Conservation (phyloP, 2,888 invertebrate species). For the Dolichopus griseipennis region DNA sequence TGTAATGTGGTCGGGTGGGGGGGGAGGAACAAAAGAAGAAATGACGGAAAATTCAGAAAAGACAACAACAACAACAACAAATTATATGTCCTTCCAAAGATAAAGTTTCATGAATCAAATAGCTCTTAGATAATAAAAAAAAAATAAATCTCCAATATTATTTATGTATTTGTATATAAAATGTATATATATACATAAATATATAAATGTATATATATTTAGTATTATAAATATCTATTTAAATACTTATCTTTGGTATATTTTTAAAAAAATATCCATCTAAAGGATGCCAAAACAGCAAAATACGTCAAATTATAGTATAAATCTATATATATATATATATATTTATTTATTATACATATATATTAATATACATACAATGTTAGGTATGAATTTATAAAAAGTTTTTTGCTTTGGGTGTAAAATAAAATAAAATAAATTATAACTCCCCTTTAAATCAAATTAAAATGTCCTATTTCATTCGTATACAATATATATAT, state of each 20-base stretch:
- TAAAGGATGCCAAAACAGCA: too few species aligned
- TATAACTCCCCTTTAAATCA: conserved; percentile 5
- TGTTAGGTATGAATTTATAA: too few species aligned
- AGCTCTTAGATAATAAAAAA: neutral
- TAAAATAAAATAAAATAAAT: neutral
- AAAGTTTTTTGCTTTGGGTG: neutral
- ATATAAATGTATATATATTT: too few species aligned
- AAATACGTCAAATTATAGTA: neutral
- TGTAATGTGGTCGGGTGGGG: too few species aligned
- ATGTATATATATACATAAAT: neutral
- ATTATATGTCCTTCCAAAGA: neutral
- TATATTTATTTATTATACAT: neutral
- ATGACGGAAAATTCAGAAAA: too few species aligned
- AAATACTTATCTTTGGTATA: too few species aligned
- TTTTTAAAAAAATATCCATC: too few species aligned
- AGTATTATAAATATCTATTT: too few species aligned
- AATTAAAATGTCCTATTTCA: conserved; percentile 20
- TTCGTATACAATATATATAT: conserved; percentile 15
- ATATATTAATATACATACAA: neutral
- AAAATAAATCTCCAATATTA: neutral
- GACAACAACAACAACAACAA: neutral
- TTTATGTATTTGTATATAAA: neutral
- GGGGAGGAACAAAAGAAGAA: too few species aligned
- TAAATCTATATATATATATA: neutral
- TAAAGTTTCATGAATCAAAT: conserved; percentile 6